Evolutionary conservation across 2,113 vertebrate genomes (phyloP).

Genomic region (Pongo pygmaeus): DNA sequence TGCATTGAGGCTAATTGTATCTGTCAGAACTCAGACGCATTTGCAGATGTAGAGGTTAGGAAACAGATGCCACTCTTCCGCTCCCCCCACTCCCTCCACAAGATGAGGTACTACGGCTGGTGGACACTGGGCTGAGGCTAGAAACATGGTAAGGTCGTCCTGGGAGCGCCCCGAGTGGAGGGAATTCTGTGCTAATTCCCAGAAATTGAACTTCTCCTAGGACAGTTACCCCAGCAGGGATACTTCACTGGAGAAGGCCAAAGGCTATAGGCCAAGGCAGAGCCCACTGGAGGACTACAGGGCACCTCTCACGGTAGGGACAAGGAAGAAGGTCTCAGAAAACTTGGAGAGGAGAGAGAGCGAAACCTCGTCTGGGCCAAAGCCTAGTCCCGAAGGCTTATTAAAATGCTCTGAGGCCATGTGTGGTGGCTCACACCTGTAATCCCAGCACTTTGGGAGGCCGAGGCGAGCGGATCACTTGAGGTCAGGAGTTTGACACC

Average conservation of each 20-base stretch:
- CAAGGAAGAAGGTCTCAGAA: neutral
- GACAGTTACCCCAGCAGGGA: neutral
- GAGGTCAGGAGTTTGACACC: too few species aligned
- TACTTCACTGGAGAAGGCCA: neutral
- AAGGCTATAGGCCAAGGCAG: too few species aligned
- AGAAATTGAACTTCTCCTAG: neutral
- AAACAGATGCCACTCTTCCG: neutral
- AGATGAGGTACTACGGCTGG: neutral
- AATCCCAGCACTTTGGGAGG: too few species aligned
- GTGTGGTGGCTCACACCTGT: too few species aligned
- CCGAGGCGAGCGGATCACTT: too few species aligned
- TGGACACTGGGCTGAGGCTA: neutral
- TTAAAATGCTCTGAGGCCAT: neutral
- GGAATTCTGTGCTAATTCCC: neutral
- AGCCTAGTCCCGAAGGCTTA: neutral
- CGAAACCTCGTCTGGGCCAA: neutral
- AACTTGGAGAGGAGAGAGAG: neutral
- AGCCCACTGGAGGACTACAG: neutral
- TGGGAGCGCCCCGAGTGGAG: neutral
- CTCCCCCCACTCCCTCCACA: fast-evolving
- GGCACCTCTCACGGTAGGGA: too few species aligned
- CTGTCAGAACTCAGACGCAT: neutral
- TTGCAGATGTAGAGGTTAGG: neutral
- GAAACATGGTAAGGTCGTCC: neutral
- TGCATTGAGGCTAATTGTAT: neutral